Conservation (phyloP, 2,797 vertebrate genomes). For the Takifugu rubripes region DNA sequence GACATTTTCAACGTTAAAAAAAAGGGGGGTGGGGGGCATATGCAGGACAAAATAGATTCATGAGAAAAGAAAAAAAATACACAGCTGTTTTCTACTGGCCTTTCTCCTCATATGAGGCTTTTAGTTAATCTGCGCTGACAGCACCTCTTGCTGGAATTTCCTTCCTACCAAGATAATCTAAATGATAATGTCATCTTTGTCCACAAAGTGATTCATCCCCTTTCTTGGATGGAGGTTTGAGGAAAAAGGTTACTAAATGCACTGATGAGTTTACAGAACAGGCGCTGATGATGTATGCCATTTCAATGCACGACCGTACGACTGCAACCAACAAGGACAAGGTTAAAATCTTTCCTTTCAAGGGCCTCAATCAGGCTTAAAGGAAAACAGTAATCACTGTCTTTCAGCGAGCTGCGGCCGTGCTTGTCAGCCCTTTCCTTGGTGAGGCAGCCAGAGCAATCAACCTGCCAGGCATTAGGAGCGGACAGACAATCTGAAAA, state of each 20-base stretch:
- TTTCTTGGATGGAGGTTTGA: slow-evolving; percentile 46
- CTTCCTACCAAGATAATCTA: slow-evolving; percentile 94
- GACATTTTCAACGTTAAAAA: slow-evolving; percentile 44
- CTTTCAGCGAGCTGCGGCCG: slow-evolving; percentile 95
- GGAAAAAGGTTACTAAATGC: slow-evolving; percentile 67
- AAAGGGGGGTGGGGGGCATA: slow-evolving; percentile 21
- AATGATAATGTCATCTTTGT: slow-evolving; percentile 97
- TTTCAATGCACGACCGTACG: slow-evolving; percentile 95
- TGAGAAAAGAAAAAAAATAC: slow-evolving; percentile 35
- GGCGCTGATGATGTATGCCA: slow-evolving; percentile 96
- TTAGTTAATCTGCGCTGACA: slow-evolving; percentile 58
- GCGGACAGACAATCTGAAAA: slow-evolving; percentile 99
- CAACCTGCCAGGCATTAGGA: slow-evolving; percentile 99
- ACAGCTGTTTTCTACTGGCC: slow-evolving; percentile 39
- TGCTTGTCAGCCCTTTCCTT: slow-evolving; percentile 95
- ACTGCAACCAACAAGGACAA: slow-evolving; percentile 94
- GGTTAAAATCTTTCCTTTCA: slow-evolving; percentile 99
- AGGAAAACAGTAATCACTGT: slow-evolving; percentile 99
- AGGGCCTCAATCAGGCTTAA: slow-evolving; percentile 99
- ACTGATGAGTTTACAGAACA: slow-evolving; percentile 99
- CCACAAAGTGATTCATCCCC: slow-evolving; percentile 76
- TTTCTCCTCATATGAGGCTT: slow-evolving; percentile 49
- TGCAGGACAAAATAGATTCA: slow-evolving; percentile 48
- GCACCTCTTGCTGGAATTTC: slow-evolving; percentile 78
- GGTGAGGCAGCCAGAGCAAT: slow-evolving; percentile 99